Evolutionary conservation across 2,113 vertebrate genomes (phyloP).

Genomic region (Periophthalmodon schlosseri): DNA sequence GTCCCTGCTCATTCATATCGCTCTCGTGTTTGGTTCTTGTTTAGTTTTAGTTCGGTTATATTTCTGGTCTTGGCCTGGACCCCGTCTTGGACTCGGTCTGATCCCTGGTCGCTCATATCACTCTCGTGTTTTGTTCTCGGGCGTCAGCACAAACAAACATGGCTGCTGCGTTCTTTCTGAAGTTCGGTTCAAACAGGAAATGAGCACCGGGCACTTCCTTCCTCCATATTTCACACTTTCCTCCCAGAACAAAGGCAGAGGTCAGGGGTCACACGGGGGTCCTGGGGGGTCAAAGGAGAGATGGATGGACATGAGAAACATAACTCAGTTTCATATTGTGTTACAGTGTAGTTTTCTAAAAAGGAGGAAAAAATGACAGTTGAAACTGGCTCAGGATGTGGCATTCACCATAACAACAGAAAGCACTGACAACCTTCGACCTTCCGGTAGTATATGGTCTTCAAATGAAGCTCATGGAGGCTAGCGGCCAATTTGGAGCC

Average conservation of each 20-base stretch:
- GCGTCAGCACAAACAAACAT: background rate
- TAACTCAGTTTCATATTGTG: background rate
- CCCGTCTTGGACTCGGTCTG: background rate
- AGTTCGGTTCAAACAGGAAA: constrained; percentile 27
- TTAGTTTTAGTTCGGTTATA: no score
- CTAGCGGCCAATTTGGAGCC: no score
- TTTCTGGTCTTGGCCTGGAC: background rate
- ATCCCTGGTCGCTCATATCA: background rate
- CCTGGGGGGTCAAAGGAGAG: background rate
- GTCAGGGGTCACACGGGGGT: background rate
- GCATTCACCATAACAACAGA: no score
- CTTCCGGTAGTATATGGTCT: no score
- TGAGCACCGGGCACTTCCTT: constrained; percentile 44
- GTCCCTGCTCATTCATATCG: background rate
- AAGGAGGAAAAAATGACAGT: no score
- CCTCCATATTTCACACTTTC: constrained; percentile 34
- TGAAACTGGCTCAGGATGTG: no score
- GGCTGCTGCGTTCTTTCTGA: background rate
- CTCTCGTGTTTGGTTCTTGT: no score
- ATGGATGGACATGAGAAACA: background rate
- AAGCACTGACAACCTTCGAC: no score
- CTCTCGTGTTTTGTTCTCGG: no score
- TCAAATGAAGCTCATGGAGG: no score
- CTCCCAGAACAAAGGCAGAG: constrained; percentile 12
- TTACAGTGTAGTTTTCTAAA: no score